Conservation (phyloP, 2,113 vertebrate species). For the Phodopus roborovskii region DNA sequence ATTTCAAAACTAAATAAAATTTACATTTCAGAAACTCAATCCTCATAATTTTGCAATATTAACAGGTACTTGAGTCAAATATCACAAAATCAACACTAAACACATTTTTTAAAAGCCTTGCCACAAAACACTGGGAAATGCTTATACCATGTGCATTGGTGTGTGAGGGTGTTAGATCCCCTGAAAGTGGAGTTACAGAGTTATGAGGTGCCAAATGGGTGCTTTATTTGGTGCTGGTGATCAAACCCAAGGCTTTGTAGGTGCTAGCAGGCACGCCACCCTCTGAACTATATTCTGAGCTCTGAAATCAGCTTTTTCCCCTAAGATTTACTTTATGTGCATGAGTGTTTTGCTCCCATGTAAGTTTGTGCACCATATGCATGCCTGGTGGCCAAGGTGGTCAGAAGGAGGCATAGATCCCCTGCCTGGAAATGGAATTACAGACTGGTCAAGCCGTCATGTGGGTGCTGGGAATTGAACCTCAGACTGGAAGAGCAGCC, state of each 20-base stretch:
- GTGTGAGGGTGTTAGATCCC: not conserved
- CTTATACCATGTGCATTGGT: not conserved
- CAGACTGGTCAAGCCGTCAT: not conserved
- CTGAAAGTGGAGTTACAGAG: not conserved
- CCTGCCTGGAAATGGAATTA: not conserved
- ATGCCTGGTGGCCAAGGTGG: not conserved
- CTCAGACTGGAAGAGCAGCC: not conserved
- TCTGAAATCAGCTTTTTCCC: not conserved
- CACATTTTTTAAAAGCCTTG: not conserved
- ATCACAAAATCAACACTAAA: not conserved
- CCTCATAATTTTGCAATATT: not conserved
- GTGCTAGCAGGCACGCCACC: not conserved
- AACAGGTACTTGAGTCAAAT: not conserved
- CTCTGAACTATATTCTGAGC: not conserved
- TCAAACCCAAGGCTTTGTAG: not conserved
- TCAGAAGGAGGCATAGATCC: not conserved
- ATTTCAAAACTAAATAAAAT: conserved; percentile 71
- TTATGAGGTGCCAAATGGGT: not conserved
- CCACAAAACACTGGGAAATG: not conserved
- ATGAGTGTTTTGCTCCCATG: not conserved
- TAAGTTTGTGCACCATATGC: not conserved
- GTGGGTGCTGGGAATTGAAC: not conserved
- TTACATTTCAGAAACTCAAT: conserved; percentile 26
- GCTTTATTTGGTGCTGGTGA: not conserved
- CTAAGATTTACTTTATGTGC: not conserved